These are phyloP conservation scores for Anhinga anhinga DNA, from an alignment of 2,113 vertebrate genomes.

Conservation along the genomic window DNA sequence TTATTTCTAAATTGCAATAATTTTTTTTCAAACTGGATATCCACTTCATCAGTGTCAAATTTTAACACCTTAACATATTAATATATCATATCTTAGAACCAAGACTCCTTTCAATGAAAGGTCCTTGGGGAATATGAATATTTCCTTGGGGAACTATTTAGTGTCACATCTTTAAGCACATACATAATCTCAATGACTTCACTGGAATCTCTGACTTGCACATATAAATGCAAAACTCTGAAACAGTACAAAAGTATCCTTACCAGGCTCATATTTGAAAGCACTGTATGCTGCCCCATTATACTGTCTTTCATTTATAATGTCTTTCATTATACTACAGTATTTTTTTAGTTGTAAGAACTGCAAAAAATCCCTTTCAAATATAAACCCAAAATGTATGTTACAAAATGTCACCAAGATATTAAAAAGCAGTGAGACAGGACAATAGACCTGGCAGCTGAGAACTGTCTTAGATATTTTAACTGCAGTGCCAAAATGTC, in stretches of 20 bases:
- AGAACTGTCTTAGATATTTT: neutral
- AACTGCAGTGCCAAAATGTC: neutral
- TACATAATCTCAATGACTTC: neutral
- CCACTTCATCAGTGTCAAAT: neutral
- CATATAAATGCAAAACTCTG: neutral
- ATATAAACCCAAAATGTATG: neutral
- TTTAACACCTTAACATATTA: neutral
- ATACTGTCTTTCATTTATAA: too few species aligned
- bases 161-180: neutral
- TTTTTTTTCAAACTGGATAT: neutral
- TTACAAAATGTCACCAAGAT: neutral
- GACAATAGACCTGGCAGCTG: neutral
- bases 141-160: neutral
- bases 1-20: neutral
- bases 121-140: neutral
- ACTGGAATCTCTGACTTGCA: neutral
- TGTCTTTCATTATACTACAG: neutral
- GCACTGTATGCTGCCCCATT: neutral
- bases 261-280: neutral
- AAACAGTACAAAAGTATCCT: neutral
- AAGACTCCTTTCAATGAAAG: neutral
- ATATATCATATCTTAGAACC: neutral
- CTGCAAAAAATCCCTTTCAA: neutral
- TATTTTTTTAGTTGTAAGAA: neutral
- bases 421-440: rapidly evolving